Conservation (phyloP, 2,113 vertebrate genomes). For the Crypturellus undulatus region DNA sequence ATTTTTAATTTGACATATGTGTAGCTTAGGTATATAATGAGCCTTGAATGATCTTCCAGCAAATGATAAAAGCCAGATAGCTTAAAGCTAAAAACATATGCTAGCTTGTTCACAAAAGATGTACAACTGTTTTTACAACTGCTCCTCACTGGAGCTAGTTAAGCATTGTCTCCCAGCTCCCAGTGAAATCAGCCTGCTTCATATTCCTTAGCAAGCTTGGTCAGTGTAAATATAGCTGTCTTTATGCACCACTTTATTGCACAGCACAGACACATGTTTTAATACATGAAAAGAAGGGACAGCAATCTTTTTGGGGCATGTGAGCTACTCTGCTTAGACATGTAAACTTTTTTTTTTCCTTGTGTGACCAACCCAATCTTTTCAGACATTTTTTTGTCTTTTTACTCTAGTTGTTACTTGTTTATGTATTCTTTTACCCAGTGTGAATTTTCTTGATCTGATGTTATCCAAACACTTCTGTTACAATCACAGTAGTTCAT, state of each 20-base stretch:
- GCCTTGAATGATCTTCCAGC: neutral
- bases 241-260: neutral
- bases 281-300: neutral
- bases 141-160: neutral
- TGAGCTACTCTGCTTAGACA: neutral
- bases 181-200: neutral
- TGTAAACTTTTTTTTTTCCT: neutral
- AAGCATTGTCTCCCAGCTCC: neutral
- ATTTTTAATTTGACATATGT: neutral
- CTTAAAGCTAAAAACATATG: neutral
- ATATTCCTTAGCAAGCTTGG: neutral
- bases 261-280: neutral
- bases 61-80: neutral
- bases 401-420: neutral
- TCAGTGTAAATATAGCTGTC: neutral
- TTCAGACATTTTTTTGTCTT: neutral
- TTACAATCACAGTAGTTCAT: neutral
- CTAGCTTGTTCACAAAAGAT: neutral
- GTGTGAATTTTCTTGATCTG: neutral
- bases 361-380: neutral
- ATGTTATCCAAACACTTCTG: neutral
- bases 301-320: fast-evolving
- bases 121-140: neutral
- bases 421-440: neutral
- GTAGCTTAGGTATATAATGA: neutral